Evolutionary conservation across 1,140 invertebrate genomes (phyloP).

Genomic region (Formica selysi): DNA sequence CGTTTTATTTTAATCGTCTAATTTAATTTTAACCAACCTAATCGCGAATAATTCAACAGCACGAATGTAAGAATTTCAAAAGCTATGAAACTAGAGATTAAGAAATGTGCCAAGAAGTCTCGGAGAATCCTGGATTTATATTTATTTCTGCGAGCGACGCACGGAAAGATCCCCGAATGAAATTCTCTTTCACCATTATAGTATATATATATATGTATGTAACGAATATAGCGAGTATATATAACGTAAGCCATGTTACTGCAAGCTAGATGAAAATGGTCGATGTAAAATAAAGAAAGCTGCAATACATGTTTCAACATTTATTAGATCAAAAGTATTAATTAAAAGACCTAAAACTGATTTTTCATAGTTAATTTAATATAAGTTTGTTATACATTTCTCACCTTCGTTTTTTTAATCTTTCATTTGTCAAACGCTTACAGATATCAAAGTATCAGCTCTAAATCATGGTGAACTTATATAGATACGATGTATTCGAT

Average conservation of each 20-base stretch:
- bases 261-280: not conserved
- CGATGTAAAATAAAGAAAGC: not conserved
- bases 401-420: not conserved
- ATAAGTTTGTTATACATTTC: not conserved
- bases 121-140: not conserved
- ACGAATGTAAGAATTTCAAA: not conserved
- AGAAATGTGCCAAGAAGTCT: not conserved
- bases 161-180: not conserved
- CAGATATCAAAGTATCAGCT: not conserved
- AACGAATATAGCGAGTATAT: no score
- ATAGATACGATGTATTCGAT: not conserved
- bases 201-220: no score
- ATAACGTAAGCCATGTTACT: not conserved
- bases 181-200: constrained; percentile 20
- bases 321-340: not conserved
- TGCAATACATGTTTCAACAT: not conserved
- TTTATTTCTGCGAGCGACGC: not conserved
- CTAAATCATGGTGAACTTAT: not conserved
- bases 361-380: not conserved
- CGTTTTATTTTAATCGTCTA: not conserved
- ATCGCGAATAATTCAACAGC: no score
- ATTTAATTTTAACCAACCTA: not conserved
- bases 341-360: not conserved
- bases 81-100: not conserved
- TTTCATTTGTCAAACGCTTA: not conserved